phyloP scores from a whole-genome alignment of 1,140 invertebrate genomes.

The Sycophaga agraensis region DNA sequence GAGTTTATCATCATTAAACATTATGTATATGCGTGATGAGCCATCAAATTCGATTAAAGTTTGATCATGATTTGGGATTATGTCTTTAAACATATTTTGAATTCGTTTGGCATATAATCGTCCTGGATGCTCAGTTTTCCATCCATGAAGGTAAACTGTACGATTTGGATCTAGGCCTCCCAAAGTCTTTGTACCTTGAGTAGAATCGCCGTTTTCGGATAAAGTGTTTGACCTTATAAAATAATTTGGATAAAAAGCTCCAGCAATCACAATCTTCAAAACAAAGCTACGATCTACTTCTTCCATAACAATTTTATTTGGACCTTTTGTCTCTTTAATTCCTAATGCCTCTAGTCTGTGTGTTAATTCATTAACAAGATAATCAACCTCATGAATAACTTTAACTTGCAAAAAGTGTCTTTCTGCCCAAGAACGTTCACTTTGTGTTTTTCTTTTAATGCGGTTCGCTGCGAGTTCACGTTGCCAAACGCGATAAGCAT shows the following conservation, averaged over 20 bases:
- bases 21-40: conserved; percentile 62
- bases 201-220: conserved; percentile 60
- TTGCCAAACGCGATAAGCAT: conserved; percentile 71
- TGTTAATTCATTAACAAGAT: conserved; percentile 71
- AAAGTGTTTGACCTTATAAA: conserved; percentile 62
- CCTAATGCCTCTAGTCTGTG: conserved; percentile 61
- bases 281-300: conserved; percentile 61
- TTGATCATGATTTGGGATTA: conserved; percentile 45
- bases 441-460: conserved; percentile 36
- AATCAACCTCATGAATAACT: conserved; percentile 71
- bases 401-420: conserved; percentile 73
- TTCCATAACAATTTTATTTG: conserved; percentile 48
- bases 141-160: conserved; percentile 75
- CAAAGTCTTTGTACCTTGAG: conserved; percentile 63
- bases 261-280: conserved; percentile 66
- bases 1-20: conserved; percentile 56
- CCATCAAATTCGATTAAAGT: conserved; percentile 67
- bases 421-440: conserved; percentile 71
- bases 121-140: conserved; percentile 71
- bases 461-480: conserved; percentile 38
- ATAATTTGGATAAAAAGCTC: conserved; percentile 87
- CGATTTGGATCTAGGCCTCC: conserved; percentile 72
- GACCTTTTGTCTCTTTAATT: conserved; percentile 53
- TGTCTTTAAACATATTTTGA: conserved; percentile 56
- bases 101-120: conserved; percentile 67